Base-by-base conservation (phyloP, 2,888 invertebrate genomes). In the Eupeodes latifasciatus region DNA sequence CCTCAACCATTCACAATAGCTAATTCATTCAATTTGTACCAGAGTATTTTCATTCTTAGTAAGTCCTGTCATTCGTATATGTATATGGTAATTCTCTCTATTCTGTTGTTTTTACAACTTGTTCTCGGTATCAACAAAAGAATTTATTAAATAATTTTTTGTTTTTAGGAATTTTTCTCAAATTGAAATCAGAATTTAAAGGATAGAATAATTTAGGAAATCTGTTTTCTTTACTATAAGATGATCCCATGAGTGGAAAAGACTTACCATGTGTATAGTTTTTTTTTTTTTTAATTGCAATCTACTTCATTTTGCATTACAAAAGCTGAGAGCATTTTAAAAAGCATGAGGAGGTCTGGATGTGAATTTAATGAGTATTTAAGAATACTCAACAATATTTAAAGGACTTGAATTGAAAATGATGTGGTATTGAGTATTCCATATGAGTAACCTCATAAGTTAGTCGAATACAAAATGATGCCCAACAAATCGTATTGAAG, bases 1-100 rank as follows among this genome's bases (percentile, higher is more conserved):
- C 61, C 71, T 77, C 61, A 59, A 66, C 53, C 72, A 51, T 44
- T 69, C 78, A 62, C 75, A 83, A 80, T 77, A 77, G 77, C 80
- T 84, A 87, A 87, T 87, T 81, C 87, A 87, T 87, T 80, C 83
- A 84, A 87, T 84, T 87, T 83, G 87, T 87, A 40, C 83, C 80
- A 74, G 87, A 77, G 83, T 64, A 76, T 83, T 53, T 40, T 61
- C 59, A 72, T 72, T 59, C 27, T 59, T 40, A 36, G 16, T 62
- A 69, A 40, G 40, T 40, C 4, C 61, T 62, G 57, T 75, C 75
- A 85, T 85, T 88, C 85, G 81, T 81, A 55, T 5, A 53, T 40
- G 40, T 59, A 4, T 59, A 88, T 88, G 88, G 81, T 81, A 88
- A 88, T 88, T 88, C 75, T 59, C 36, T 47, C 36, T 36, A 64